Conservation (phyloP, 2,888 invertebrate genomes). For the Lissonota sp. region DNA sequence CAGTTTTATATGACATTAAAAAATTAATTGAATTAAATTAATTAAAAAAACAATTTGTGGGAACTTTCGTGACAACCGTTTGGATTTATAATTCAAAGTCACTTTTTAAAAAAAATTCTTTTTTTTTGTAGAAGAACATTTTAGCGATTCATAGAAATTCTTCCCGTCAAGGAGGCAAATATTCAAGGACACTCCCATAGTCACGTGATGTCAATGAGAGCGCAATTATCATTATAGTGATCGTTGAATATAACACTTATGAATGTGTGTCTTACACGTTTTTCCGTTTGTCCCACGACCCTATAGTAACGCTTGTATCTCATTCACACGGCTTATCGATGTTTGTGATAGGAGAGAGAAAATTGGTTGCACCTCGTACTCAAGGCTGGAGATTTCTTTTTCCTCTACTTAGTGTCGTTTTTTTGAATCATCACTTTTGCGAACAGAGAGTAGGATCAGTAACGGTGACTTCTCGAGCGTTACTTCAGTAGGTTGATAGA, state of each 20-base stretch:
- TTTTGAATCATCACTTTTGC: background rate
- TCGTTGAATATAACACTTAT: background rate
- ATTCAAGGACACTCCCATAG: conserved; percentile 53
- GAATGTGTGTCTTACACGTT: conserved; percentile 16
- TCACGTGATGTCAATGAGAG: conserved; percentile 50
- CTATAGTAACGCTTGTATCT: background rate
- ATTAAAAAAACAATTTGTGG: too few relatives aligned
- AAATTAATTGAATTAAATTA: too few relatives aligned
- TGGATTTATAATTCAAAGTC: too few relatives aligned
- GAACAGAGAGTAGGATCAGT: background rate
- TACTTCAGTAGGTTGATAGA: background rate
- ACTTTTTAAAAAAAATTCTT: too few relatives aligned
- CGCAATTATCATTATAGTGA: conserved; percentile 21
- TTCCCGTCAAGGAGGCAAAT: background rate
- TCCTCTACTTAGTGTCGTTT: background rate
- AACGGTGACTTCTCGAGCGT: background rate
- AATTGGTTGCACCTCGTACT: background rate
- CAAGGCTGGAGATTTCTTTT: background rate
- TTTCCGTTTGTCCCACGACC: background rate
- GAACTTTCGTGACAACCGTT: too few relatives aligned
- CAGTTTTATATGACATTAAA: too few relatives aligned
- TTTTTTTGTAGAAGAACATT: too few relatives aligned
- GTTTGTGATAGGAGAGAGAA: background rate
- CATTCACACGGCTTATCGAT: background rate
- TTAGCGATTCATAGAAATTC: too few relatives aligned